A percentile compares a stretch with the other conserved stretches of the same genome.
Conservation (phyloP, 2,797 vertebrate species). For the Cheirogaleus major region DNA sequence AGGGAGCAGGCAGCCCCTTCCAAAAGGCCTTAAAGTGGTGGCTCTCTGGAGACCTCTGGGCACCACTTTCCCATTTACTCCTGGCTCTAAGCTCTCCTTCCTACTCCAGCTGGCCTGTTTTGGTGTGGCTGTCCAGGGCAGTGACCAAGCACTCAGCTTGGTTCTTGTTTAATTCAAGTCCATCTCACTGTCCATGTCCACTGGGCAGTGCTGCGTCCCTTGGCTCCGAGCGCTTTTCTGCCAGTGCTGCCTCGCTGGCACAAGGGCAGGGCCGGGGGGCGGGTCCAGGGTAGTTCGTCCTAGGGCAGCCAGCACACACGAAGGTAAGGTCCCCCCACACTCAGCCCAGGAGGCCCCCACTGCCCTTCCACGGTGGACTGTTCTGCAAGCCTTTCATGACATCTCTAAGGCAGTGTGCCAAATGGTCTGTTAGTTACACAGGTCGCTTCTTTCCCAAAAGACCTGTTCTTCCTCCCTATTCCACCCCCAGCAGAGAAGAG, state of each 20-base stretch:
- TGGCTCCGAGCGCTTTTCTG: background rate
- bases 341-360: background rate
- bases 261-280: accelerated
- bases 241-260: background rate
- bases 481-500: background rate
- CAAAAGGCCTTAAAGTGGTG: conserved; percentile 75
- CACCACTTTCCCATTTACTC: conserved; percentile 20
- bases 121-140: background rate
- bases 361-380: accelerated
- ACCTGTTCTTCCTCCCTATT: background rate
- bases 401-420: background rate
- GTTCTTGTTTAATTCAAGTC: background rate
- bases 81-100: background rate
- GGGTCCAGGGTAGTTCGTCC: background rate
- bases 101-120: background rate
- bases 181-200: background rate
- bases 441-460: background rate
- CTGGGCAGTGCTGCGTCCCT: background rate
- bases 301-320: background rate
- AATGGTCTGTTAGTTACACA: accelerated
- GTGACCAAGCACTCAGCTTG: background rate
- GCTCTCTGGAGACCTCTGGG: conserved; percentile 69
- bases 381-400: background rate
- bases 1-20: conserved; percentile 66
- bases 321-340: background rate